phyloP scores from a whole-genome alignment of 2,797 vertebrate genomes.

The Myotis pilosus region DNA sequence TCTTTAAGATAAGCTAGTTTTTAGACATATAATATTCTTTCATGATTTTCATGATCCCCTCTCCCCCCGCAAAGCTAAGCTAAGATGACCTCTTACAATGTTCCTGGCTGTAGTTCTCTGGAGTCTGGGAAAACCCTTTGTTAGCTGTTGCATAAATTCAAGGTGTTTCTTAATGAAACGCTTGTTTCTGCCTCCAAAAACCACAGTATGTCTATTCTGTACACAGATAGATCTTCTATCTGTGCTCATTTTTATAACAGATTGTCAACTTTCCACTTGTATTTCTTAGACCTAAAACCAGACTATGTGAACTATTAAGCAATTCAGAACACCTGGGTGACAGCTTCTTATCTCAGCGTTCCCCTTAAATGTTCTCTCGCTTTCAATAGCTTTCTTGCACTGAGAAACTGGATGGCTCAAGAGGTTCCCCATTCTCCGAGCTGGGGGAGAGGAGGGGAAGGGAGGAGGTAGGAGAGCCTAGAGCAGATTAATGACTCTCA shows the following conservation, averaged over 20 bases:
- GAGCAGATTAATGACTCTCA: background rate
- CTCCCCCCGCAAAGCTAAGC: constrained; percentile 22
- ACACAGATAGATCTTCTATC: background rate
- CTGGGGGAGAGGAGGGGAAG: background rate
- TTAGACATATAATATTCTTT: constrained; percentile 25
- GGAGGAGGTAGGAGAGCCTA: background rate
- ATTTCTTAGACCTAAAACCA: constrained; percentile 8
- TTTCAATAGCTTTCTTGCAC: background rate
- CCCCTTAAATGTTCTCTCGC: background rate
- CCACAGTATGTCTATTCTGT: background rate
- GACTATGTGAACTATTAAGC: background rate
- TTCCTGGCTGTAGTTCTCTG: background rate
- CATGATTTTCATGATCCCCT: background rate
- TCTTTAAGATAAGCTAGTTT: background rate
- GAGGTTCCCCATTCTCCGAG: background rate
- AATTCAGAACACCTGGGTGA: constrained; percentile 16
- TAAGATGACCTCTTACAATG: background rate
- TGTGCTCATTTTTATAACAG: constrained; percentile 14
- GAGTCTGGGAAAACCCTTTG: background rate
- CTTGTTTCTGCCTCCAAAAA: background rate
- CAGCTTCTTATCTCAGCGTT: background rate
- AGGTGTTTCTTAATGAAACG: constrained; percentile 9
- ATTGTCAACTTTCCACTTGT: background rate
- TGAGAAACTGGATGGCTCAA: background rate
- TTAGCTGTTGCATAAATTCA: background rate